Base-by-base conservation (phyloP, 2,113 vertebrate species). In the mouse (Mus musculus) region DNA sequence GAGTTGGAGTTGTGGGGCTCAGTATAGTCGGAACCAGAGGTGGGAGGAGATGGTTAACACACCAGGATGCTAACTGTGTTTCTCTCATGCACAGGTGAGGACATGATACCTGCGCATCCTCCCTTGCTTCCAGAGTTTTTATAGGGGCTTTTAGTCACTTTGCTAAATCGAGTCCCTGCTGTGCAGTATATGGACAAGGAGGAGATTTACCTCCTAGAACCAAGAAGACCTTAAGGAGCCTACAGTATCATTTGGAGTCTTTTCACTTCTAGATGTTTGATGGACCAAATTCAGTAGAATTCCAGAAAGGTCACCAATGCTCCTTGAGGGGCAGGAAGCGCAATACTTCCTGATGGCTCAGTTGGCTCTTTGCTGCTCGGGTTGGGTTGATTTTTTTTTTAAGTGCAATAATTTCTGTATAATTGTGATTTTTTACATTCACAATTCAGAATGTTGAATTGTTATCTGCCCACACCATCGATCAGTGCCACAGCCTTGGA, bases 201-300 rank as follows among this genome's bases (percentile, higher is more conserved):
- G 95, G 95, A 94, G 67, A 94, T 96, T 92, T 90, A 93, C 94
- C 96, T 98, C 98, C 95, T 86, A 85, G 97, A 98, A 98, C 98
- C 92, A 97, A 98, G 98, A 97, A 98, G 98, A 98, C 99, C 99
- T 99, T 99, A 99, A 99, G 97, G 91, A 99, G 98, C 98, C 98
- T 98, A 98, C 97, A 97, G 98, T 98, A 98, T 99, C 98, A 98
- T 98, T 98, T 95, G 96, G 98, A 99, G 97, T 97, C 90, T 98
- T 98, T 98, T 71, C 20, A 97, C 98, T 98, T 98, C 98, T 97
- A 98, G 97, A 98, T 97, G 95, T 98, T 98, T 95, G 84, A 96
- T 39, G 98, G 98, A 99, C 98, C 98, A 98, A 98, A 98, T 97
- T 97, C 96, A 94, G 90, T 90, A n/a, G 5, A 95, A 96, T 96